Conservation (phyloP, 2,888 invertebrate genomes). For the Cantharis flavilabris region DNA sequence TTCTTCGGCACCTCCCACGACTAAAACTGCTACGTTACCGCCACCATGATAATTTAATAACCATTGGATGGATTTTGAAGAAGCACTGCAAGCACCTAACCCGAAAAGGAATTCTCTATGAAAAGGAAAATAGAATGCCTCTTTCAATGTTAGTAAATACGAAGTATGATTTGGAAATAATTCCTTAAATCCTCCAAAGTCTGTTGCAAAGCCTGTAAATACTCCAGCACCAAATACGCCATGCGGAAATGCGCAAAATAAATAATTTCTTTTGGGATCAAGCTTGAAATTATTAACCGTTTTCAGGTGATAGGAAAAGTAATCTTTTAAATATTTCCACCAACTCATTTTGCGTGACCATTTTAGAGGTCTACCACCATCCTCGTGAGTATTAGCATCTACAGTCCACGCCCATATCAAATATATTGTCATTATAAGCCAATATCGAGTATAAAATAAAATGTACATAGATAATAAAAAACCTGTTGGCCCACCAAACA, state of each 20-base stretch:
- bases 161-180: slow-evolving; percentile 60
- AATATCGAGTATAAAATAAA: slow-evolving; percentile 58
- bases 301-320: slow-evolving; percentile 85
- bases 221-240: slow-evolving; percentile 80
- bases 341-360: slow-evolving; percentile 65
- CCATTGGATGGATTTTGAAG: slow-evolving; percentile 68
- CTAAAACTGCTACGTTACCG: slow-evolving; percentile 71
- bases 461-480: slow-evolving; percentile 54
- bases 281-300: slow-evolving; percentile 85
- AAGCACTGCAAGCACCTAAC: slow-evolving; percentile 63
- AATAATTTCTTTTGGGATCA: slow-evolving; percentile 78
- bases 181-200: slow-evolving; percentile 58
- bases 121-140: slow-evolving; percentile 74
- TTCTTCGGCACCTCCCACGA: slow-evolving; percentile 91
- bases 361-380: slow-evolving; percentile 57
- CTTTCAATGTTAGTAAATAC: slow-evolving; percentile 61
- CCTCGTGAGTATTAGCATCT: slow-evolving; percentile 65
- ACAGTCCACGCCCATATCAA: slow-evolving; percentile 62
- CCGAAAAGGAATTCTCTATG: slow-evolving; percentile 68
- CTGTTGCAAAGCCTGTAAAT: slow-evolving; percentile 78
- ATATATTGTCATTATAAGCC: slow-evolving; percentile 65
- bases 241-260: slow-evolving; percentile 90
- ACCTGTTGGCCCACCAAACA: slow-evolving; percentile 62
- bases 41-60: slow-evolving; percentile 59
- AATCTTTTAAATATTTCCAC: slow-evolving; percentile 78